phyloP scores from a whole-genome alignment of 2,113 vertebrate genomes.

The Kryptolebias marmoratus region DNA sequence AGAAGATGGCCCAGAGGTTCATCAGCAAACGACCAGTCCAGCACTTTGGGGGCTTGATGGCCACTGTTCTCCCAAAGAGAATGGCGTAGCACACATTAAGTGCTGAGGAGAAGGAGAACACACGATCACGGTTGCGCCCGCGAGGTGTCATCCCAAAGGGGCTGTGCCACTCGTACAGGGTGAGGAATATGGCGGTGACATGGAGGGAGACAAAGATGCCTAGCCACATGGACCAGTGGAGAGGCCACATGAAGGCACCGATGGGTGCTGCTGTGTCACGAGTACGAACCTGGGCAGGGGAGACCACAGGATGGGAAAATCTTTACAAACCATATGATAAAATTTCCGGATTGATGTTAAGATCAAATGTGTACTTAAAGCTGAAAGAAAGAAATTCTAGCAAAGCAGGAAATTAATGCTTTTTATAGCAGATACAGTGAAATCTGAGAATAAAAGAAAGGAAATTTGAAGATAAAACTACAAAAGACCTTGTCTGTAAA shows the following conservation, averaged over 20 bases:
- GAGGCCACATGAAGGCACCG: constrained; percentile 95
- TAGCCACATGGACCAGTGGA: constrained; percentile 99
- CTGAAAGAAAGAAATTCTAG: not conserved
- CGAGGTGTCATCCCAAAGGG: constrained; percentile 94
- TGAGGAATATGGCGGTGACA: constrained; percentile 92
- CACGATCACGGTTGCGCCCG: constrained; percentile 88
- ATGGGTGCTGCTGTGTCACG: constrained; percentile 91
- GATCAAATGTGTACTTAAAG: not conserved
- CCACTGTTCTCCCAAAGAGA: constrained; percentile 92
- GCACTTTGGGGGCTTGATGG: constrained; percentile 96
- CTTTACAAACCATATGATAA: not conserved
- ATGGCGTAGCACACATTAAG: constrained; percentile 97
- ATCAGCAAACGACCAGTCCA: constrained; percentile 95
- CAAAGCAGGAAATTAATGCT: no score
- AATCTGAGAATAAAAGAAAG: not conserved
- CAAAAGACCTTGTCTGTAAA: constrained; percentile 7
- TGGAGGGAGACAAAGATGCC: constrained; percentile 94
- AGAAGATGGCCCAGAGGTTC: constrained; percentile 99
- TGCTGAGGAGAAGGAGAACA: constrained; percentile 96
- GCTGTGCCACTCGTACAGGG: constrained; percentile 95
- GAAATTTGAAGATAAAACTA: not conserved
- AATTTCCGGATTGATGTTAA: no score
- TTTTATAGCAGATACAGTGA: not conserved
- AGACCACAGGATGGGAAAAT: not conserved
- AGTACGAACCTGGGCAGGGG: constrained; percentile 81